phyloP scores from a whole-genome alignment of 2,797 vertebrate species.

The Molossus alvarezi region DNA sequence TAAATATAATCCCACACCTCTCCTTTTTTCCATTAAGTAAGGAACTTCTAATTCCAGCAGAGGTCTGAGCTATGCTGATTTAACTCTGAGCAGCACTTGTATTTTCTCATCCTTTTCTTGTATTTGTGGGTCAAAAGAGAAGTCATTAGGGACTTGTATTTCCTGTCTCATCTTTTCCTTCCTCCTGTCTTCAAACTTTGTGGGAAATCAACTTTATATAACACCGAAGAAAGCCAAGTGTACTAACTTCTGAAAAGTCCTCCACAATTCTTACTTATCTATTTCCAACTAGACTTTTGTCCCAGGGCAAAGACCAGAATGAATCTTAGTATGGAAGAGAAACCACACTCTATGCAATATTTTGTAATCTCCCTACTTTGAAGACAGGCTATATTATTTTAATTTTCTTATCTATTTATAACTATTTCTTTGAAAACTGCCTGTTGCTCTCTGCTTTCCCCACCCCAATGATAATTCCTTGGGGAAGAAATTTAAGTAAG shows the following conservation, averaged over 20 bases:
- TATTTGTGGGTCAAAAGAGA: constrained; percentile 78
- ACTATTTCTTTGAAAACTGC: neutral
- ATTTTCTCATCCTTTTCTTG: constrained; percentile 64
- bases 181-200: constrained; percentile 63
- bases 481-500: neutral
- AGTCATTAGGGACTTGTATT: constrained; percentile 75
- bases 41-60: constrained; percentile 74
- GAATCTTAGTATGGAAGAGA: neutral
- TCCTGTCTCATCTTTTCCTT: constrained; percentile 79
- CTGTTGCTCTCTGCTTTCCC: neutral
- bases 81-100: constrained; percentile 25
- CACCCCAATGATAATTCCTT: constrained; percentile 5
- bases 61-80: constrained; percentile 25
- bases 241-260: constrained; percentile 67
- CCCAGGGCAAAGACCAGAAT: neutral
- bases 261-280: constrained; percentile 2
- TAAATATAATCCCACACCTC: constrained; percentile 73
- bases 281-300: constrained; percentile 57
- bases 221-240: constrained; percentile 54
- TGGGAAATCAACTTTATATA: constrained; percentile 71
- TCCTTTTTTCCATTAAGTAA: constrained; percentile 69
- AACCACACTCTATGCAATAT: neutral
- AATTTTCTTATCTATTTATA: constrained; percentile 55
- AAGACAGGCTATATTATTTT: constrained; percentile 20
- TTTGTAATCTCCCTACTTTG: constrained; percentile 9